Evolutionary conservation across 1,140 invertebrate genomes (phyloP).

Genomic region (Pseudomyrmex gracilis): DNA sequence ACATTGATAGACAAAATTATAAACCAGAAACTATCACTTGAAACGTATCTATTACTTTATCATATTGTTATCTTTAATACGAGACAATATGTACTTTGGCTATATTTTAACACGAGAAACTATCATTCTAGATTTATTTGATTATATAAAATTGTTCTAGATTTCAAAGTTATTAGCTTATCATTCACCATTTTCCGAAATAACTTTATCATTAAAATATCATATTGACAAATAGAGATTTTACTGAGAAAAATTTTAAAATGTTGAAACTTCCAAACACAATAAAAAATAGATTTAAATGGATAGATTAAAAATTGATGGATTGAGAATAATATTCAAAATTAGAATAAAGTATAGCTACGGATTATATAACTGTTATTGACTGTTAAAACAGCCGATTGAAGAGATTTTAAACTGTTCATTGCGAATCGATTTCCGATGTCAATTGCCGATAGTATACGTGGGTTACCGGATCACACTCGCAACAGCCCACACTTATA

Average conservation of each 20-base stretch:
- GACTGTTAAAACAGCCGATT: background rate
- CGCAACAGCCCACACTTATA: slow-evolving; percentile 19
- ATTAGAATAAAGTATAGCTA: no score
- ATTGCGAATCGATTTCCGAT: slow-evolving; percentile 41
- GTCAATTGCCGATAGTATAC: slow-evolving; percentile 41
- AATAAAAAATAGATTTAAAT: no score
- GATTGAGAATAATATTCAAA: no score
- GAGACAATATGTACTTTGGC: slow-evolving; percentile 24
- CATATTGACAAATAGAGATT: no score
- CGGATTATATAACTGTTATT: no score
- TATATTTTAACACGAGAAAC: slow-evolving; percentile 44
- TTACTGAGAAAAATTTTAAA: no score
- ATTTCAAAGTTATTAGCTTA: no score
- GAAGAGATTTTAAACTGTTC: slow-evolving; percentile 25
- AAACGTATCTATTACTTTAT: slow-evolving; percentile 20
- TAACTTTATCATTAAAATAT: no score
- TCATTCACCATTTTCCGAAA: no score
- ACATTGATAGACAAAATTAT: slow-evolving; percentile 49
- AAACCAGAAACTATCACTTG: slow-evolving; percentile 47
- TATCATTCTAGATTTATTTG: slow-evolving; percentile 45
- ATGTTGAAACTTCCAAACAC: no score
- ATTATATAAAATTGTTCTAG: no score
- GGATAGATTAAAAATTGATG: no score
- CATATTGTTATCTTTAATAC: slow-evolving; percentile 39
- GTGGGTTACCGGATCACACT: slow-evolving; percentile 47